Base-by-base conservation (phyloP, 2,113 vertebrate genomes). In the Serilophus lunatus region DNA sequence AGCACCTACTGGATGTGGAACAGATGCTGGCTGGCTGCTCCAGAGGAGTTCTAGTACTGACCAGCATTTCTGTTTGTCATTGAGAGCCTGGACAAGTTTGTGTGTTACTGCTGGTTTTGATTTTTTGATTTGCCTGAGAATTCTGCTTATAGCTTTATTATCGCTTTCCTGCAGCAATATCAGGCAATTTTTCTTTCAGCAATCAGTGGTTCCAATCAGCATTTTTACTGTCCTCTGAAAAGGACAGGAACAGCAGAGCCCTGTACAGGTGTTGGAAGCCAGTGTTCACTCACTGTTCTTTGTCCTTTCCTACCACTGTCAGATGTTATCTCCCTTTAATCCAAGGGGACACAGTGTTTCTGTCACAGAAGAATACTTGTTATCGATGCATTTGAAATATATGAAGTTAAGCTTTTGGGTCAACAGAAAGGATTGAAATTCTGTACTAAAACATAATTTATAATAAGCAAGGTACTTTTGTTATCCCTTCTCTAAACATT, bases 341-440 rank as follows among this genome's bases (percentile, higher is more conserved):
- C 5, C 13, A 56, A 49, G 66, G 80, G 19, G 8, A 28, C 0
- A 0, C 8, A 60, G 9, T 42, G 15, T 88, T 72, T 69, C n/a
- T 83, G 5, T 82, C 70, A 20, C 6, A 36, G 54, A 66, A 33
- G 28, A 75, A 35, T 59, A 28, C 10, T 82, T 42, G 5, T 65
- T 16, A 11, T 19, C 57, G 19, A 36, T 77, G 12, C 10, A 20
- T 83, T 70, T 70, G 16, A 26, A 70, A 74, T 89, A 69, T 13
- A 24, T 61, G 35, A 80, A 82, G 68, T 68, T 2, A 61, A 44
- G 12, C 15, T 83, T 82, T 65, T 63, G 13, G 3, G 12, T 53
- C 59, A 75, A 25, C 5, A 7, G 26, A 45, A 51, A 49, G 13
- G 26, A 83, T 38, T 76, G 5, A 53, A 65, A 36, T 80, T 74